phyloP scores from a whole-genome alignment of 2,797 vertebrate species.

The Poeciliopsis presidionis region DNA sequence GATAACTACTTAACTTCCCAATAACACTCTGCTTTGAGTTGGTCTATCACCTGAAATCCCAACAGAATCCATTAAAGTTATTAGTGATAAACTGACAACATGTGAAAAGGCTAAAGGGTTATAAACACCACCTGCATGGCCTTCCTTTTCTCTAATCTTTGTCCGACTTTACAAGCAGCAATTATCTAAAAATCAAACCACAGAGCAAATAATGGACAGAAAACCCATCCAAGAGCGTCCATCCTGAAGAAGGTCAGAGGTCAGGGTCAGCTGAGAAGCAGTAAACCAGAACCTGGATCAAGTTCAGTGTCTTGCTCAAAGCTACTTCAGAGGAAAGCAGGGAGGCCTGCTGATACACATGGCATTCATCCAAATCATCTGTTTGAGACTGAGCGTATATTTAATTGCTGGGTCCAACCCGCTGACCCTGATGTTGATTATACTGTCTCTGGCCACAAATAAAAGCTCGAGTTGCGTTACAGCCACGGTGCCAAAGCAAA shows the following conservation, averaged over 20 bases:
- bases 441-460: constrained; percentile 51
- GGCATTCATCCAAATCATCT: constrained; percentile 28
- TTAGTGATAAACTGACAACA: neutral
- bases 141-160: constrained; percentile 6
- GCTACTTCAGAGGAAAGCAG: constrained; percentile 35
- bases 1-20: neutral
- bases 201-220: constrained; percentile 21
- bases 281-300: constrained; percentile 32
- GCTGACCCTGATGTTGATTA: constrained; percentile 39
- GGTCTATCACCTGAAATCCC: neutral
- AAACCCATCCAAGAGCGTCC: constrained; percentile 35
- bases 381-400: constrained; percentile 33
- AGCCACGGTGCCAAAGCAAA: constrained; percentile 55
- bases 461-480: constrained; percentile 52
- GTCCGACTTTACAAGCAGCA: constrained; percentile 29
- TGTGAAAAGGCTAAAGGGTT: neutral
- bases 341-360: constrained; percentile 28
- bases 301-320: constrained; percentile 41
- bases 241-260: constrained; percentile 37
- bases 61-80: neutral
- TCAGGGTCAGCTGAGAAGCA: constrained; percentile 35
- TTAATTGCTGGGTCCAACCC: constrained; percentile 23
- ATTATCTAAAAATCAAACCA: constrained; percentile 31
- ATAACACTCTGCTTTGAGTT: neutral
- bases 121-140: neutral